Base-by-base conservation (phyloP, 2,888 invertebrate genomes). In the Plemyria rubiginata region DNA sequence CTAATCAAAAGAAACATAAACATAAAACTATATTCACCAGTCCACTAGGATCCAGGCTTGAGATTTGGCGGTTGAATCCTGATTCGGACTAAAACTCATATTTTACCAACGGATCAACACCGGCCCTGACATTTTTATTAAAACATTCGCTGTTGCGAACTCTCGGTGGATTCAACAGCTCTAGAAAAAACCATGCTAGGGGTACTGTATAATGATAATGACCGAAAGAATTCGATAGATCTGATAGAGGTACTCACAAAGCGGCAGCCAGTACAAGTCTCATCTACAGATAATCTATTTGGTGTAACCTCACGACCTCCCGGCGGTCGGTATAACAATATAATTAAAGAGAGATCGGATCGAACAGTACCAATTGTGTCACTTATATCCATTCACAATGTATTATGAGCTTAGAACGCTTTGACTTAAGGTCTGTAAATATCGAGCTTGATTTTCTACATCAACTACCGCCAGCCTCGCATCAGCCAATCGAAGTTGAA, bases 261-360 rank as follows among this genome's bases (percentile, higher is more conserved):
- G 85, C 88, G 85, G 87, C 86, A 87, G 86, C 87, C 77, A 77
- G 46, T 22, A 46, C 46, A 32, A 50, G 78, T 77, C 80, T 81
- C 85, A 82, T 86, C 86, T 84, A 82, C 75, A 90, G 92, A 92
- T 92, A 90, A 92, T 92, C 91, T 92, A 89, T 91, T 91, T 90
- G 85, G 86, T 87, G 79, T 91, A 90, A 92, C 92, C 92, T 87
- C 91, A 86, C 92, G 92, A 92, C 92, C 92, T 86, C 86, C 81
- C 78, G 78, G 76, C 67, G 79, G 81, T 79, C 83, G 83, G 77
- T 82, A 86, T 89, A 88, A 92, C 92, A 90, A 92, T 92, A 92
- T 92, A 91, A 92, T 92, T 92, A 92, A 91, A 92, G 88, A 85
- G 87, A 88, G 88, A 88, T 88, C 86, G 81, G 70, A 70, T 70